phyloP scores from a whole-genome alignment of 2,113 vertebrate species.

The Gorsachius goisagi region DNA sequence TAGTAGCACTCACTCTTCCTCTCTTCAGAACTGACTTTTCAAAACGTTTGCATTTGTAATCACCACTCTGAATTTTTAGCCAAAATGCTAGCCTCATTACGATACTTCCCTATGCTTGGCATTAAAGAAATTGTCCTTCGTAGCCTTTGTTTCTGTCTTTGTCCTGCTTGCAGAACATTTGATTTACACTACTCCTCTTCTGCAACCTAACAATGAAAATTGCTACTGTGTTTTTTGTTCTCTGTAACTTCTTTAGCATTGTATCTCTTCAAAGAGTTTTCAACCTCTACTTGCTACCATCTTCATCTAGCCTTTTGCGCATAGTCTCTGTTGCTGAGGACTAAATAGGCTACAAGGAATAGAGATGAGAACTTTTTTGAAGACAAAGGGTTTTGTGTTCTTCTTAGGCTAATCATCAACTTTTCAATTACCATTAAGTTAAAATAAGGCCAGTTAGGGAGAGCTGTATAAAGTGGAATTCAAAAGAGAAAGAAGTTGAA shows the following conservation, averaged over 20 bases:
- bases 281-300: neutral
- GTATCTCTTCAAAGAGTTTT: neutral
- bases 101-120: neutral
- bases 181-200: neutral
- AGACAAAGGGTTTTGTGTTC: neutral
- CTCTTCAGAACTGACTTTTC: neutral
- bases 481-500: neutral
- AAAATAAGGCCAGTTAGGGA: neutral
- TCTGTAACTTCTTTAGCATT: neutral
- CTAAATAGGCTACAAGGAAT: neutral
- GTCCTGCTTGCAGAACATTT: neutral
- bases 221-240: neutral
- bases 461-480: neutral
- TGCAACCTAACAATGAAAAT: neutral
- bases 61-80: neutral
- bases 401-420: neutral
- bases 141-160: neutral
- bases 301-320: neutral
- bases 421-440: neutral
- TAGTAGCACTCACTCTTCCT: neutral
- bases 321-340: neutral
- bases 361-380: neutral
- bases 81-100: neutral
- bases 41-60: neutral
- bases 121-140: neutral